Conservation (phyloP, 2,113 vertebrate genomes). For the Camarhynchus parvulus region DNA sequence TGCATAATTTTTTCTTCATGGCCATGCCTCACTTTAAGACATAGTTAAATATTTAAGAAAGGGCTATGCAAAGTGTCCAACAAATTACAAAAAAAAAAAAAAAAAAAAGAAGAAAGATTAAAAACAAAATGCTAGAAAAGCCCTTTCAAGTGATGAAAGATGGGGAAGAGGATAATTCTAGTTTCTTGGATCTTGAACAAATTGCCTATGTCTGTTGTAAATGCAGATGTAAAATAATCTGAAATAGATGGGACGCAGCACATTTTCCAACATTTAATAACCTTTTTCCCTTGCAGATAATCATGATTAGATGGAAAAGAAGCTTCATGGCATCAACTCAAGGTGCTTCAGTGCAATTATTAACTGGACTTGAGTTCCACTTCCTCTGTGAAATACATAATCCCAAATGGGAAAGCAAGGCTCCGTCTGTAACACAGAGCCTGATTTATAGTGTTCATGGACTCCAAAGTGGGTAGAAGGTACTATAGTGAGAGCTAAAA, state of each 20-base stretch:
- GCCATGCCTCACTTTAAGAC: not conserved
- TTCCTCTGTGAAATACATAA: not conserved
- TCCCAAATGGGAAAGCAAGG: not conserved
- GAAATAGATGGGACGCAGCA: not conserved
- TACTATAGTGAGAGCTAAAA: not conserved
- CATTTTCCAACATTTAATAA: not conserved
- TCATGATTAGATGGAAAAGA: not conserved
- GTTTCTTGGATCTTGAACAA: not conserved
- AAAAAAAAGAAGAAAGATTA: not conserved
- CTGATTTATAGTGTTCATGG: not conserved
- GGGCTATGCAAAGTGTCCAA: not conserved
- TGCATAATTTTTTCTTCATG: not conserved
- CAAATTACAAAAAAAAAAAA: not conserved
- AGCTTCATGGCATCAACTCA: not conserved
- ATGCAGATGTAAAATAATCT: not conserved
- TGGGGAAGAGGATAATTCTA: not conserved
- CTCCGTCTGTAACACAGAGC: not conserved
- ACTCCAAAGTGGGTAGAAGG: constrained; percentile 36
- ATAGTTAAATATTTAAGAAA: not conserved
- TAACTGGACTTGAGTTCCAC: not conserved
- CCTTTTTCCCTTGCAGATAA: not conserved
- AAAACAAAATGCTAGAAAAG: not conserved
- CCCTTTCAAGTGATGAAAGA: not conserved
- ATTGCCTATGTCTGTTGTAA: not conserved
- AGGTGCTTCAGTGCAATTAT: not conserved